phyloP scores from a whole-genome alignment of 2,113 vertebrate species.

The Nycticorax nycticorax region DNA sequence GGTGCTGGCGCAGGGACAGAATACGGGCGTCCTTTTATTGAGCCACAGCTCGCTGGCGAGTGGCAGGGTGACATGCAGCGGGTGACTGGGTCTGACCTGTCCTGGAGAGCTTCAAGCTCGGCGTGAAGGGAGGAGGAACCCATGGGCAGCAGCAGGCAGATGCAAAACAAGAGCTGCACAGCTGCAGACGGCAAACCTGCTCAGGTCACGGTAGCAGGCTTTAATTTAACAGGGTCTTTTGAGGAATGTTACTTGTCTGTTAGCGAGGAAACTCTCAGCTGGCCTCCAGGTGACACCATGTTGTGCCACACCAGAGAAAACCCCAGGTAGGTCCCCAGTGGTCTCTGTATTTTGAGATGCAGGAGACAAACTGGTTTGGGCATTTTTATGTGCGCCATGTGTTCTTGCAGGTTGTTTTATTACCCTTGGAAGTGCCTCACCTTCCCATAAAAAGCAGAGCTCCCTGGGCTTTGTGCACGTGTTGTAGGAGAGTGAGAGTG shows the following conservation, averaged over 20 bases:
- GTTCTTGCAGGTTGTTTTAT: not conserved
- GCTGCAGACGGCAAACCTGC: not conserved
- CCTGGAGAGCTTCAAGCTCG: not conserved
- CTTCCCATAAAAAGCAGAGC: not conserved
- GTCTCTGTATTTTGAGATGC: not conserved
- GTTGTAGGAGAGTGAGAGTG: fast-evolving
- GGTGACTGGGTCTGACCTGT: not conserved
- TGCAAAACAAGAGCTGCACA: not conserved
- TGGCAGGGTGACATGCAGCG: fast-evolving
- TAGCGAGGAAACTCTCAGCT: not conserved
- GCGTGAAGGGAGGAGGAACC: not conserved
- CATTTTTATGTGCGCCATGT: not conserved
- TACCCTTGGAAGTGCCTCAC: not conserved
- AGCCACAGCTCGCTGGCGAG: not conserved
- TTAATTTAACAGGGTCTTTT: not conserved
- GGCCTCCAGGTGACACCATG: not conserved
- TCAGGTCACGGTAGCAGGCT: not conserved
- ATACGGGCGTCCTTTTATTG: not conserved
- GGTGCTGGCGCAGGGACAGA: not conserved
- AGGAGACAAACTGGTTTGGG: not conserved
- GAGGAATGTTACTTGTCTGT: not conserved
- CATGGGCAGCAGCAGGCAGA: not conserved
- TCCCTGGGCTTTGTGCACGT: not conserved
- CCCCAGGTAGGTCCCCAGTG: not conserved
- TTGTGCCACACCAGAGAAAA: not conserved